A percentile compares a stretch with the other conserved stretches of the same genome.
Conservation (phyloP, 2,113 vertebrate genomes). For the Chrysochloris asiatica region DNA sequence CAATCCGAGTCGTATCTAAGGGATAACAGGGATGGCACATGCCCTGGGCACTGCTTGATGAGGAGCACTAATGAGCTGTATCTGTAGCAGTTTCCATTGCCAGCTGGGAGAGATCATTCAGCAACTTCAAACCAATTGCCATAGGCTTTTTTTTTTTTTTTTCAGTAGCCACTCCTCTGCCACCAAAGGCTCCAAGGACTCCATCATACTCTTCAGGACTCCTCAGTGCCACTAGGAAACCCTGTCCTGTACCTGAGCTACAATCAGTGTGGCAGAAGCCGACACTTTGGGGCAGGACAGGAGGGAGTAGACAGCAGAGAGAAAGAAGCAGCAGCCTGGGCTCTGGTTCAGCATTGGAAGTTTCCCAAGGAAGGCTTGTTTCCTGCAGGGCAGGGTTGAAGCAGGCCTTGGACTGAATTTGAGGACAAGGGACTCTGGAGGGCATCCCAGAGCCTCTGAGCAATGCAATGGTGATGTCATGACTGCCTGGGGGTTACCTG, state of each 20-base stretch:
- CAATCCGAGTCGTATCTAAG: not conserved
- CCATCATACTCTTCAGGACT: not conserved
- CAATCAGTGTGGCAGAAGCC: not conserved
- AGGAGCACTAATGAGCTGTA: not conserved
- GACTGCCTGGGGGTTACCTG: too few relatives aligned
- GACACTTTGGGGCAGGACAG: not conserved
- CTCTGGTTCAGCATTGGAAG: not conserved
- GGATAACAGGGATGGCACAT: not conserved
- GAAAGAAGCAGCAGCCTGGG: not conserved
- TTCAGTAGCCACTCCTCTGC: not conserved
- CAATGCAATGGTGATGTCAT: fast-evolving
- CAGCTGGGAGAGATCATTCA: not conserved
- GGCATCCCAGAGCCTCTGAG: not conserved
- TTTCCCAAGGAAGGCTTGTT: not conserved
- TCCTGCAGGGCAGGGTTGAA: not conserved
- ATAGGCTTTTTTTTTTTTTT: not conserved
- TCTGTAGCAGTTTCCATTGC: not conserved
- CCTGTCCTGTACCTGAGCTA: not conserved
- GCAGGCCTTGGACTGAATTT: not conserved
- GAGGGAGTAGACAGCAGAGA: not conserved
- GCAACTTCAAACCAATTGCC: not conserved
- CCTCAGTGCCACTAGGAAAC: not conserved
- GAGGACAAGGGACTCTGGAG: not conserved
- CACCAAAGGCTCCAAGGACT: not conserved
- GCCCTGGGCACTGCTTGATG: not conserved